Evolutionary conservation across 2,888 invertebrate species (phyloP), one percentile per base, ranked within the genome.

Genomic region (Nomada hirtipes): DNA sequence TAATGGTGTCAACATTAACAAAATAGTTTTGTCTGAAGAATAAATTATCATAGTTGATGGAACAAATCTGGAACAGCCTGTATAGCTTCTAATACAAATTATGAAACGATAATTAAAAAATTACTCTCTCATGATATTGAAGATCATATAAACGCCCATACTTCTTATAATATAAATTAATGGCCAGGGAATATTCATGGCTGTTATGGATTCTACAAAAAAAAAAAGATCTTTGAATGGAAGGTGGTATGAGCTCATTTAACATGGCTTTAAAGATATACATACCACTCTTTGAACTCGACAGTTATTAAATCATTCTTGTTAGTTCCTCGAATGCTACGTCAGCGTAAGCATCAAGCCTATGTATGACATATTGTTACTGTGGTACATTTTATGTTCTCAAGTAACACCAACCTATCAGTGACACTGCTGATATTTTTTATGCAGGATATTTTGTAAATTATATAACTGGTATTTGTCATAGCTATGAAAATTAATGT

Each of bases 231-330:
- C 55, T 55, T 26, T 11, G 20, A 11, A 55, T 11, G n/a, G 0
- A 55, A 23, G 23, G 11, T 55, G 23, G 23, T 10, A 23, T 20
- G 55, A 20, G 20, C 10, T 26, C 7, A 26, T 55, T 55, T 55
- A 7, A 55, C 4, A 10, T 55, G 10, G n/a, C 55, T 55, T 2
- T 64, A 64, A 50, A 50, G 47, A 50, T 64, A 64, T 18, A 47
- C 26, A 64, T 36, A 36, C 36, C 11, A 50, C 26, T 4, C 26
- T 26, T 50, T 50, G 26, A 64, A 64, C 64, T 26, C 26, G 26
- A 26, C 10, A 64, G 47, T 64, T 15, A 26, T 64, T 26, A 64
- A 64, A 50, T 50, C 50, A 26, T 64, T 47, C 23, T 26, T 64
- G 50, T 11, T 47, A 50, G 18, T 64, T 18, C 26, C 23, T 23